Evolutionary conservation across 2,888 invertebrate genomes (phyloP).

Genomic region (Synergus japonicus): DNA sequence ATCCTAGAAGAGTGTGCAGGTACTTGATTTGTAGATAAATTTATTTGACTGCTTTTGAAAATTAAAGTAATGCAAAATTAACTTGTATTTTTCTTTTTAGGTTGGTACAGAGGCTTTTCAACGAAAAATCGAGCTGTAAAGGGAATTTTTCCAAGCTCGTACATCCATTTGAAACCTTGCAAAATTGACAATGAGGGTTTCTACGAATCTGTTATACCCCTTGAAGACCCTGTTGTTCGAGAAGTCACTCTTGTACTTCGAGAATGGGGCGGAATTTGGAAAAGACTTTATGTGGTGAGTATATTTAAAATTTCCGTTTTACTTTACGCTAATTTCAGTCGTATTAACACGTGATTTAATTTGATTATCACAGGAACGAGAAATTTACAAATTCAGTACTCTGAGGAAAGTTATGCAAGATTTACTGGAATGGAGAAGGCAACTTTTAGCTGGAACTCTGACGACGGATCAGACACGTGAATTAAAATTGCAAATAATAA

Average conservation of each 20-base stretch:
- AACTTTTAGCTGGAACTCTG: slow-evolving; percentile 91
- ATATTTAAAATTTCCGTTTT: slow-evolving; percentile 44
- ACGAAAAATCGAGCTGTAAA: slow-evolving; percentile 84
- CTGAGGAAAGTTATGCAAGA: slow-evolving; percentile 94
- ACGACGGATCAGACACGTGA: slow-evolving; percentile 95
- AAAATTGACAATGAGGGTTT: slow-evolving; percentile 90
- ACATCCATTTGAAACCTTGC: slow-evolving; percentile 87
- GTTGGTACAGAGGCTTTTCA: slow-evolving; percentile 93
- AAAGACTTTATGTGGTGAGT: slow-evolving; percentile 92
- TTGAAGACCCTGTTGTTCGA: slow-evolving; percentile 93
- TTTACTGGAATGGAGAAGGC: slow-evolving; percentile 90
- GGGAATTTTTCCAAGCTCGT: slow-evolving; percentile 90
- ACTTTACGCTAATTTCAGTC: slow-evolving; percentile 43
- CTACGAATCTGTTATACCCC: slow-evolving; percentile 84
- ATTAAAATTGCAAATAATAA: slow-evolving; percentile 90
- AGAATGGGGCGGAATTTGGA: slow-evolving; percentile 97
- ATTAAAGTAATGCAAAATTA: not conserved
- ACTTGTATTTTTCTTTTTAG: slow-evolving; percentile 72
- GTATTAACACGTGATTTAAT: not conserved
- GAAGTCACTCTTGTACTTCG: slow-evolving; percentile 94
- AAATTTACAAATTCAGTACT: slow-evolving; percentile 90
- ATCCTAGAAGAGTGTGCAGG: slow-evolving; percentile 94
- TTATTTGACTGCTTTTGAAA: not conserved
- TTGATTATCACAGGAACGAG: slow-evolving; percentile 83
- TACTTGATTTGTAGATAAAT: slow-evolving; percentile 68